Conservation (phyloP, 2,113 vertebrate genomes). For the Sarotherodon lohbergeri region DNA sequence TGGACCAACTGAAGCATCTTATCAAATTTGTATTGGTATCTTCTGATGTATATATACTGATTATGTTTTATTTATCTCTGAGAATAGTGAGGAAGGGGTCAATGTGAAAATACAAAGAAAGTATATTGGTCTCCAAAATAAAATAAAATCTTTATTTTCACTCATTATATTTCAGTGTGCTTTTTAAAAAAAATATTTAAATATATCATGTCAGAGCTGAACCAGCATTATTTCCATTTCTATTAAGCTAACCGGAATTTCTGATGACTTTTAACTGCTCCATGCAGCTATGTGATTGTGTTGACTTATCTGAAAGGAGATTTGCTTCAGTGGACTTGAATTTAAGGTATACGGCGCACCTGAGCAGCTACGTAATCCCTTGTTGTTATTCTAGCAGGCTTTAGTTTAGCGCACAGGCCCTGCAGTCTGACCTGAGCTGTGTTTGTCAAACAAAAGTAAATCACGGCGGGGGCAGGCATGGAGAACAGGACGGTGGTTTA, state of each 20-base stretch:
- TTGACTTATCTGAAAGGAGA: slow-evolving; percentile 54
- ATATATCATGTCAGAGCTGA: background rate
- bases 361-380: slow-evolving; percentile 57
- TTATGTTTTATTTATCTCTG: background rate
- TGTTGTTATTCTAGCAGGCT: slow-evolving; percentile 61
- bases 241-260: background rate
- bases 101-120: background rate
- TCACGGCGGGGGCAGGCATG: slow-evolving; percentile 16
- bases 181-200: fast-evolving
- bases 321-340: slow-evolving; percentile 62
- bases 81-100: background rate
- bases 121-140: background rate
- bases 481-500: slow-evolving; percentile 45
- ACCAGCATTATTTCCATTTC: background rate
- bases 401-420: slow-evolving; percentile 48
- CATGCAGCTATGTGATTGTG: slow-evolving; percentile 15
- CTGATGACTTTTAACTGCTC: background rate
- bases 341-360: slow-evolving; percentile 52
- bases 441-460: slow-evolving; percentile 67
- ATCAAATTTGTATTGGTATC: background rate
- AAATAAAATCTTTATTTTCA: background rate
- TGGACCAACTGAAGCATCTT: background rate
- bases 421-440: slow-evolving; percentile 51
- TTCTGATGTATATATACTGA: background rate
- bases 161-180: background rate